Base-by-base conservation (phyloP, 2,888 invertebrate genomes). In the Polydrusus cervinus region DNA sequence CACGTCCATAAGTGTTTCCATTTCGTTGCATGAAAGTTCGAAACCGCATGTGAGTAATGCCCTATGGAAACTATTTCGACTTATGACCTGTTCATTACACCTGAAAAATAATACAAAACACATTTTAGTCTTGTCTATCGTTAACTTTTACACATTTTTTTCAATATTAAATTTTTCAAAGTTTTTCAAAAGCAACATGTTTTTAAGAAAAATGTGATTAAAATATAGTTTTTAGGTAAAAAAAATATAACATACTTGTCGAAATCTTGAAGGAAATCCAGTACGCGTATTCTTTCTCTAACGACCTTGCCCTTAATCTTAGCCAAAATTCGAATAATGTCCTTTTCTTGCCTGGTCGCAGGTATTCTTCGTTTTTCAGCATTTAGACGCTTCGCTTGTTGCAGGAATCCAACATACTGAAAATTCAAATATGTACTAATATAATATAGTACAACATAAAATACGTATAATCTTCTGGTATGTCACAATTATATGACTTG, bases 221-320 rank as follows among this genome's bases (percentile, higher is more conserved):
- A 11, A 25, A 25, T 25, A 1, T 25, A 25, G 5, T 3, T 25
- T 3, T 25, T 25, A 25, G 25, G 25, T n/a, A n/a, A 25, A 25
- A 25, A 5, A 25, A 25, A 5, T n/a, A 16, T 60, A 9, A 60
- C 57, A 14, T 53, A 75, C 75, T 43, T 86, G 87, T 95, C 94
- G 84, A 90, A 93, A 83, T 91, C 91, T 74, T 87, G 85, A 80
- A 94, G 87, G 85, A 93, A 94, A 82, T 93, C 91, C 45, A 89
- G 86, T 8, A 92, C 90, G 49, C 92, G 87, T 3, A 94, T 87
- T 51, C 93, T 89, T 78, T 93, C 93, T 49, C 92, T 89, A 0
- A 93, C 91, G 67, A 92, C 90, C 88, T 92, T 92, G 38, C 92
- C 92, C 86, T 94, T 94, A 79, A 93, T 91, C 86, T 93, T 93